phyloP scores from a whole-genome alignment of 1,140 invertebrate genomes.

The Philotrypesis tridentata region DNA sequence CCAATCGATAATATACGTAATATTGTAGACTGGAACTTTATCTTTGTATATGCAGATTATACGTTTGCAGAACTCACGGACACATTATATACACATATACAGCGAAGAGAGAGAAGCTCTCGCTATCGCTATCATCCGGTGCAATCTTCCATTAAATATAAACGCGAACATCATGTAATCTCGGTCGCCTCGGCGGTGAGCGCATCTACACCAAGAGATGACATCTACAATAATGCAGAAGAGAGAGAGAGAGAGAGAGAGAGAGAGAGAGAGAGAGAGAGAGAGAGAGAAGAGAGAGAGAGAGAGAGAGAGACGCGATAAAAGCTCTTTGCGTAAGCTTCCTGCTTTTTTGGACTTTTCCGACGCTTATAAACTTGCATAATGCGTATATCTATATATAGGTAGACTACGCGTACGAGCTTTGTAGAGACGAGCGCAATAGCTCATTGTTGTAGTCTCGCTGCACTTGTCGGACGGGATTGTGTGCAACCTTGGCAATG shows the following conservation, averaged over 20 bases:
- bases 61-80: too few species aligned
- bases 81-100: too few species aligned
- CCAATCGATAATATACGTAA: too few species aligned
- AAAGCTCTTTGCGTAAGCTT: background rate
- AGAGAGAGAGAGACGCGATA: background rate
- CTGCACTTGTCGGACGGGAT: background rate
- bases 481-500: background rate
- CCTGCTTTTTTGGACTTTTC: background rate
- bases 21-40: too few species aligned
- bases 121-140: background rate
- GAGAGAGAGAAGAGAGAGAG: too few species aligned
- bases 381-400: background rate
- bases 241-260: too few species aligned
- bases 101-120: background rate
- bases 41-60: background rate
- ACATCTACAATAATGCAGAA: too few species aligned
- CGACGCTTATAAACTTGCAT: background rate
- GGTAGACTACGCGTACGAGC: background rate
- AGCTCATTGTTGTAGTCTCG: background rate
- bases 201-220: background rate
- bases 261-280: too few species aligned
- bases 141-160: constrained; percentile 13
- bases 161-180: constrained; percentile 5
- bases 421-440: too few species aligned
- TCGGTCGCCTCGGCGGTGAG: background rate